Percentiles rank a stretch among this genome's conserved stretches.
Evolutionary conservation across 2,888 invertebrate species (phyloP).

Genomic region (Euspilapteryx auroguttella): DNA sequence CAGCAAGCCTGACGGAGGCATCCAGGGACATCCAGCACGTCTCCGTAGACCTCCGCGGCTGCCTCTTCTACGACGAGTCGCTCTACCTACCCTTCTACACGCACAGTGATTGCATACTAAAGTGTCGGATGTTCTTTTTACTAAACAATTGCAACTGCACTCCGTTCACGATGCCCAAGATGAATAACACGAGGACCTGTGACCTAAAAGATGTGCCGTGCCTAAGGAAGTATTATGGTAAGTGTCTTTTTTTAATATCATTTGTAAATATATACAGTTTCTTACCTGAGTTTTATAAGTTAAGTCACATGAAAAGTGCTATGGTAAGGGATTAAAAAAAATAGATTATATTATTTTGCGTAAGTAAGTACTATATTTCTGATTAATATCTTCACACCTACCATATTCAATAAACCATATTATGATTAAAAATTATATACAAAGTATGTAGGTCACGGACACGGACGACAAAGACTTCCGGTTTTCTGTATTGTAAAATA

Average conservation of each 20-base stretch:
- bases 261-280: too few species aligned
- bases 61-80: conserved; percentile 61
- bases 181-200: conserved; percentile 34
- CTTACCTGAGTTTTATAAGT: neutral
- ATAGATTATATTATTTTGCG: too few species aligned
- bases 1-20: conserved; percentile 41
- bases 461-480: too few species aligned
- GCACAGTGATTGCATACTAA: conserved; percentile 60
- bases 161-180: conserved; percentile 57
- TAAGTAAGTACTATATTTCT: too few species aligned
- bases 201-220: conserved; percentile 53
- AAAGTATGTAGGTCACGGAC: too few species aligned
- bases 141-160: conserved; percentile 54
- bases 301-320: too few species aligned
- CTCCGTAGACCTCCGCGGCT: conserved; percentile 41
- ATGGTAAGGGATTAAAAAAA: too few species aligned
- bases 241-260: too few species aligned
- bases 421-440: too few species aligned
- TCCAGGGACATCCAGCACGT: conserved; percentile 47
- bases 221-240: conserved; percentile 41
- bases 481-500: too few species aligned
- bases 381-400: too few species aligned
- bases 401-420: too few species aligned
- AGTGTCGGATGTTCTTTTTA: conserved; percentile 57
- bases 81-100: conserved; percentile 47